Evolutionary conservation across 2,113 vertebrate species (phyloP).

Genomic region (Corythornis madagascariensis): DNA sequence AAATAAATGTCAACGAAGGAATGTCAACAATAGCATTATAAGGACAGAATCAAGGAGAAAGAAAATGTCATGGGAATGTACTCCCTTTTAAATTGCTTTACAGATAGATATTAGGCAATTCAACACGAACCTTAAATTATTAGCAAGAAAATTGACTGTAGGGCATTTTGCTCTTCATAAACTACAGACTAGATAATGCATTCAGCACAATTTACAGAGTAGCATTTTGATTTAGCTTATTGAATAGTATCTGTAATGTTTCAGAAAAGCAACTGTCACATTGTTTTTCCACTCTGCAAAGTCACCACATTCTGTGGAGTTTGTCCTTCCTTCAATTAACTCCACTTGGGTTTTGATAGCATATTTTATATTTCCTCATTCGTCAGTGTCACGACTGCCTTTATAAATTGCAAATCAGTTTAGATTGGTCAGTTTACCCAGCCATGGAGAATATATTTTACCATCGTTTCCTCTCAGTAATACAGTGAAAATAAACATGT

Average conservation of each 20-base stretch:
- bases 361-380: not conserved
- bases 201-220: not conserved
- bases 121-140: not conserved
- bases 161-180: not conserved
- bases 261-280: not conserved
- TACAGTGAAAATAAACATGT: not conserved
- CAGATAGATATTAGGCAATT: not conserved
- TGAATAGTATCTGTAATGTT: not conserved
- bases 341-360: not conserved
- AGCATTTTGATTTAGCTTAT: not conserved
- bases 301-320: not conserved
- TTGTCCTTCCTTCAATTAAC: not conserved
- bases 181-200: not conserved
- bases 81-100: not conserved
- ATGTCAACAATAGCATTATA: not conserved
- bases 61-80: conserved; percentile 10
- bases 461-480: not conserved
- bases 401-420: not conserved
- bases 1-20: not conserved
- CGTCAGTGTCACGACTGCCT: not conserved
- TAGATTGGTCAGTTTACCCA: not conserved
- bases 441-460: not conserved
- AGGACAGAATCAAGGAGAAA: conserved; percentile 14
- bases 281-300: not conserved
- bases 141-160: not conserved